A percentile compares a stretch with the other conserved stretches of the same genome.
phyloP scores from a whole-genome alignment of 2,113 vertebrate genomes.

The Eudyptes chrysolophus region DNA sequence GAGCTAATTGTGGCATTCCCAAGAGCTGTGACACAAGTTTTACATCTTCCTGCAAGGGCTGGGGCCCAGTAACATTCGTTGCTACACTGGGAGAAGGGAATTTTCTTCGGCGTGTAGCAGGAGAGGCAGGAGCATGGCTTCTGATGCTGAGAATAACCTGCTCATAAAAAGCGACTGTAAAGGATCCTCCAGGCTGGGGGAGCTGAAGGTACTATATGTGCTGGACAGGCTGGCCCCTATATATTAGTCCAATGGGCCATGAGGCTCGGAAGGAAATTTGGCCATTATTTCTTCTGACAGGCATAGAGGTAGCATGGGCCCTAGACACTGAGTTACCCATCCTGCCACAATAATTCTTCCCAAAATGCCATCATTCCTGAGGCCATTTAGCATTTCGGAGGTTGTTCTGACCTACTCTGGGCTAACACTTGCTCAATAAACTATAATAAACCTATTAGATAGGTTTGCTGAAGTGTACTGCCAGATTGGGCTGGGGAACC shows the following conservation, averaged over 20 bases:
- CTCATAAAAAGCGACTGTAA: background rate
- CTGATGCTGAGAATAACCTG: background rate
- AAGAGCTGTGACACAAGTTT: background rate
- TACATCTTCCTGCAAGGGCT: background rate
- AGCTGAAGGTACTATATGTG: background rate
- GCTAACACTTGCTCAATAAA: slow-evolving; percentile 50
- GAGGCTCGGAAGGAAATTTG: slow-evolving; percentile 29
- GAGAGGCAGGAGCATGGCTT: background rate
- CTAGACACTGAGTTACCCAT: slow-evolving; percentile 23
- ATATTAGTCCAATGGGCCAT: slow-evolving; percentile 17
- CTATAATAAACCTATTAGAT: slow-evolving; percentile 62
- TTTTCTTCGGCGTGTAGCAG: background rate
- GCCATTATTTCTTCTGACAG: slow-evolving; percentile 56
- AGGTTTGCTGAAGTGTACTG: slow-evolving; percentile 53
- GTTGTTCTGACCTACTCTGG: slow-evolving; percentile 36
- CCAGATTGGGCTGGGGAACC: background rate
- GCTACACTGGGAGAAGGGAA: background rate
- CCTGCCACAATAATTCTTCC: slow-evolving; percentile 48
- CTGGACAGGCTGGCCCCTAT: background rate
- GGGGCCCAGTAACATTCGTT: background rate
- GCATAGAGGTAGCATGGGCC: background rate
- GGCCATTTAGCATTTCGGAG: background rate
- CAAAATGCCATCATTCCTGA: slow-evolving; percentile 21
- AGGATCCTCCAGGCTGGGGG: background rate
- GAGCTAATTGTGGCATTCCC: background rate